Percentiles rank a stretch among this genome's conserved stretches.
Evolutionary conservation across 2,113 vertebrate genomes (phyloP).

Genomic region (Emberiza fucata): DNA sequence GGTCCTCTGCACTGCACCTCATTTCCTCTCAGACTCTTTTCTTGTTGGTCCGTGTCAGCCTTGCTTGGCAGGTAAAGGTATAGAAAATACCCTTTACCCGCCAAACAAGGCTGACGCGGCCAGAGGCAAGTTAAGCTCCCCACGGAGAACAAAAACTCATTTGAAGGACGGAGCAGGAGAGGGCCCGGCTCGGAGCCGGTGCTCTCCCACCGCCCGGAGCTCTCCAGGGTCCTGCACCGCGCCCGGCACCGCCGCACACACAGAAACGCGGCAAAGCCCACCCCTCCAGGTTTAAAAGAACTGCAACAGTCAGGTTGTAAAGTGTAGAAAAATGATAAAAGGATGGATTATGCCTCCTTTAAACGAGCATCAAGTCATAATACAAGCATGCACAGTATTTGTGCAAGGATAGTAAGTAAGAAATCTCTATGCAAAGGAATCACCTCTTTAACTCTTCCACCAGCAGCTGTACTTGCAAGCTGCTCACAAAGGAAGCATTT

Average conservation of each 20-base stretch:
- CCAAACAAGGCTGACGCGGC: not conserved
- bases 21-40: no score
- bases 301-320: not conserved
- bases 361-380: not conserved
- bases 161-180: accelerated
- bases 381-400: not conserved
- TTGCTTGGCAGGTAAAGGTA: no score
- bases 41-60: no score
- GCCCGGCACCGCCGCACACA: accelerated
- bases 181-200: no score
- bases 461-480: not conserved
- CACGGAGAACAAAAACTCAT: accelerated
- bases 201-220: not conserved
- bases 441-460: not conserved
- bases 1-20: no score
- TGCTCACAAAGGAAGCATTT: not conserved
- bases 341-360: not conserved
- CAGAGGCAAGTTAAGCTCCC: accelerated
- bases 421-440: not conserved
- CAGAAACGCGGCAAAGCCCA: accelerated
- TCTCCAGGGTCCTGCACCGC: constrained; percentile 1
- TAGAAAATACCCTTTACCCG: not conserved
- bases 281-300: not conserved
- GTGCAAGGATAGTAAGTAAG: not conserved
- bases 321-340: not conserved